phyloP scores from a whole-genome alignment of 2,113 vertebrate species.

The Dasypus novemcinctus region DNA sequence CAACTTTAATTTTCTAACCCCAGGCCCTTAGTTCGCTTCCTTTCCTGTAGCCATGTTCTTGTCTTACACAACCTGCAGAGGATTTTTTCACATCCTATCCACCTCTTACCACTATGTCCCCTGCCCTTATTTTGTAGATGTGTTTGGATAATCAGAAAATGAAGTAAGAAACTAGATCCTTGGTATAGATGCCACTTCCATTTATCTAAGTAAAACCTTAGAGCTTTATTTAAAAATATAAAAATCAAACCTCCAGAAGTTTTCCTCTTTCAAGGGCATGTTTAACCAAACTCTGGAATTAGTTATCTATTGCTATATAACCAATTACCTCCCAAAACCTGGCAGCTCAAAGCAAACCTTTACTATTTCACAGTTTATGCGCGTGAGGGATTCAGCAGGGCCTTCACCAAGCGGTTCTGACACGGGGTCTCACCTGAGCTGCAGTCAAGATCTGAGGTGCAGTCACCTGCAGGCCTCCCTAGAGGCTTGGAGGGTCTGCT shows the following conservation, averaged over 20 bases:
- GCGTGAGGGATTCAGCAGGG: background rate
- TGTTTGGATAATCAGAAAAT: background rate
- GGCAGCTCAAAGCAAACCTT: background rate
- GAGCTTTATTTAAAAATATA: background rate
- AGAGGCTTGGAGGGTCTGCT: rapidly evolving
- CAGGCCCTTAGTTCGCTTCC: constrained; percentile 60
- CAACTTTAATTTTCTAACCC: constrained; percentile 84
- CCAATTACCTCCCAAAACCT: background rate
- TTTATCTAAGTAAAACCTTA: background rate
- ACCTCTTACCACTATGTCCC: rapidly evolving
- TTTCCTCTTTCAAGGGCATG: background rate
- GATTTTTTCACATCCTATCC: rapidly evolving
- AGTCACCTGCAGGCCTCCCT: too few relatives aligned
- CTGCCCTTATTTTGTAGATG: background rate
- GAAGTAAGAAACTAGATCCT: background rate
- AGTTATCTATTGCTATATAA: background rate
- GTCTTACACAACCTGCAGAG: rapidly evolving
- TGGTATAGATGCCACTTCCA: rapidly evolving
- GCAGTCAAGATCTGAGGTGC: too few relatives aligned
- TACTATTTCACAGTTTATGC: rapidly evolving
- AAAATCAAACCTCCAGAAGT: background rate
- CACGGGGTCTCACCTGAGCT: background rate
- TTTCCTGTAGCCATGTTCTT: constrained; percentile 1
- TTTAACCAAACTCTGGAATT: background rate
- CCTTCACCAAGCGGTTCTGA: background rate